Percentiles rank a stretch among this genome's conserved stretches.
Evolutionary conservation across 2,113 vertebrate genomes (phyloP).

Genomic region (Dolichallabes microphthalmus): DNA sequence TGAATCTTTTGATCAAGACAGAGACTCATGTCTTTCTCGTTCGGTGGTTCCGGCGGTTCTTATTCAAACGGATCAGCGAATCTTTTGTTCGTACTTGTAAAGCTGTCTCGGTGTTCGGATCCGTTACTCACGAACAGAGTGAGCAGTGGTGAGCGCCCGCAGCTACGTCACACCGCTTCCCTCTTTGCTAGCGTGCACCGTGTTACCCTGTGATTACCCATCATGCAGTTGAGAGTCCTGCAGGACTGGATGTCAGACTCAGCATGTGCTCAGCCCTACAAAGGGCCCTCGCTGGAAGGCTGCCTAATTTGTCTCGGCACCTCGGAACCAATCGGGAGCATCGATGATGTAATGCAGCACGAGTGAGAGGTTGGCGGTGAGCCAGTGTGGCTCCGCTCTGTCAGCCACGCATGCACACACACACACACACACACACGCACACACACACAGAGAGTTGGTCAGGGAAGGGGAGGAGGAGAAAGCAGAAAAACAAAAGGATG

Average conservation of each 20-base stretch:
- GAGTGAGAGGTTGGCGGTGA: constrained; percentile 63
- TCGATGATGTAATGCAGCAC: constrained; percentile 67
- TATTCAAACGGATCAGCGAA: background rate
- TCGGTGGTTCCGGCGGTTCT: background rate
- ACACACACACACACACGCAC: constrained; percentile 40
- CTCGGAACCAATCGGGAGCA: constrained; percentile 66
- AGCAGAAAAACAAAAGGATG: background rate
- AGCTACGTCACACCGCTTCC: background rate
- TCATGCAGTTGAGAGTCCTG: constrained; percentile 37
- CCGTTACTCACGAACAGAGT: background rate
- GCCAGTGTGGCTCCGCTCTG: constrained; percentile 67
- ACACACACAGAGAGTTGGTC: constrained; percentile 31
- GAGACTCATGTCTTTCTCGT: background rate
- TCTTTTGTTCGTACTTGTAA: background rate
- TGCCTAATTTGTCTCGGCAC: constrained; percentile 74
- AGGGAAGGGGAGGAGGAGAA: background rate
- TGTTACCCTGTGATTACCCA: constrained; percentile 39
- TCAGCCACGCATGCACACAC: constrained; percentile 57
- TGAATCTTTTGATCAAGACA: background rate
- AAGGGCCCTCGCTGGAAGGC: constrained; percentile 65
- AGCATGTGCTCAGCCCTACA: constrained; percentile 50
- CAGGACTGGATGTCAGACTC: constrained; percentile 38
- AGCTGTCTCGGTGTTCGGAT: background rate
- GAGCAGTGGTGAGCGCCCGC: background rate
- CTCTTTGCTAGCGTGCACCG: background rate